These are phyloP conservation scores for Corythaixoides concolor DNA, from an alignment of 2,113 vertebrate species.

Conservation along the genomic window DNA sequence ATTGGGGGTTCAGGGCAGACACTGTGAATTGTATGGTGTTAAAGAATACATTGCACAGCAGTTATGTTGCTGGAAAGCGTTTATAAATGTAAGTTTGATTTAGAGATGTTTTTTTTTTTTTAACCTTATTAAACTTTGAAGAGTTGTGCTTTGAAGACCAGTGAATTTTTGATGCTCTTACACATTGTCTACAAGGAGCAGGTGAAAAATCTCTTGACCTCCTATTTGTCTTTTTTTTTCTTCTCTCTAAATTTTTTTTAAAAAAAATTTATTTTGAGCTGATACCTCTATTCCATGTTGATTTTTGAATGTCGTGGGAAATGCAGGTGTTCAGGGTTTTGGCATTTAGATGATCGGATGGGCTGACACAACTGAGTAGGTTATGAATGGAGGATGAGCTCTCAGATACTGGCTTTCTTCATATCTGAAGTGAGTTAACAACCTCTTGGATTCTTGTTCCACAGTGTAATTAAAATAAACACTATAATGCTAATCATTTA, in stretches of 20 bases:
- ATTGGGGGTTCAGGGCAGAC: background rate
- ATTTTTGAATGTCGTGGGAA: background rate
- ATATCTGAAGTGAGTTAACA: slow-evolving; percentile 38
- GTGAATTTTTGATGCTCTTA: background rate
- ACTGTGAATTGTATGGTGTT: accelerated
- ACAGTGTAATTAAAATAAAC: slow-evolving; percentile 72
- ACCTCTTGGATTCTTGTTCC: slow-evolving; percentile 54
- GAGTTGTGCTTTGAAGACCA: background rate
- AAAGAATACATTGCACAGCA: background rate
- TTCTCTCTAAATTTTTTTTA: too few relatives aligned
- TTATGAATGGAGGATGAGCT: background rate
- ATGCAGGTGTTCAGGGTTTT: background rate
- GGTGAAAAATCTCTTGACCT: background rate
- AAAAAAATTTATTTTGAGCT: background rate
- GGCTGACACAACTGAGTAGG: background rate
- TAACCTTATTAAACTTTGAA: background rate
- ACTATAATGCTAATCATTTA: slow-evolving; percentile 62
- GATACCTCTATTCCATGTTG: background rate
- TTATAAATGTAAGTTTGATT: background rate
- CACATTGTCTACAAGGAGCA: background rate
- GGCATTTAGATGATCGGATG: background rate
- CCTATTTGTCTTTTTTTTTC: background rate
- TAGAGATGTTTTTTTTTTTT: background rate
- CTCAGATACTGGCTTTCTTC: slow-evolving; percentile 15
- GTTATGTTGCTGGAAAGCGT: background rate